Conservation (phyloP, 2,888 invertebrate genomes). For the Ormyrus labotus region DNA sequence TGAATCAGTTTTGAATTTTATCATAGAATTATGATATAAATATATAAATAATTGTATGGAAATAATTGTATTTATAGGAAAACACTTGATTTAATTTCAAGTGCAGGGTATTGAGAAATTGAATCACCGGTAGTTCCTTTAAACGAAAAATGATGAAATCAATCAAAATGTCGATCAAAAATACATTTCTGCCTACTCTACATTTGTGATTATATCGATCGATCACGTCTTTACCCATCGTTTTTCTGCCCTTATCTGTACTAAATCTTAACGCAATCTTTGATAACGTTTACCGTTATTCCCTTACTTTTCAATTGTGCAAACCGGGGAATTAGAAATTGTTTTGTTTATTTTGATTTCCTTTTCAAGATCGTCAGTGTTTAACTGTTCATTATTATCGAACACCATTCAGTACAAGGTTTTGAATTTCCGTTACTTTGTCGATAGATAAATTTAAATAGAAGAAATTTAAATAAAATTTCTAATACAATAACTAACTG, state of each 20-base stretch:
- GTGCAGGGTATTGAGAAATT: too few relatives aligned
- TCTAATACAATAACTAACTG: not conserved
- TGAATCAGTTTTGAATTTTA: too few relatives aligned
- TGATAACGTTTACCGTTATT: too few relatives aligned
- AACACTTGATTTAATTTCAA: too few relatives aligned
- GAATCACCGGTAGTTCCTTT: not conserved
- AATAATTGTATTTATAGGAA: too few relatives aligned
- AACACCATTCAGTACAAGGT: not conserved
- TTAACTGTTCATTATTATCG: too few relatives aligned
- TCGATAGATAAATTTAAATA: not conserved
- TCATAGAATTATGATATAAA: too few relatives aligned
- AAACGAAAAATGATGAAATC: constrained; percentile 22
- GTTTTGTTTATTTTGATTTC: not conserved
- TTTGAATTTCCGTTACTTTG: constrained; percentile 24
- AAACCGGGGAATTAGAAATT: not conserved
- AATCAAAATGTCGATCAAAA: constrained; percentile 32
- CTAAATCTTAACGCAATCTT: not conserved
- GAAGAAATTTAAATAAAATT: not conserved
- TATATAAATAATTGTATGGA: too few relatives aligned
- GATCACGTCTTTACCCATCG: constrained; percentile 10
- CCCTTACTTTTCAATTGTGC: not conserved
- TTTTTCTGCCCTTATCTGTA: constrained; percentile 25
- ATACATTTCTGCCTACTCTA: not conserved
- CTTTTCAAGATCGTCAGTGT: not conserved
- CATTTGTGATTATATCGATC: constrained; percentile 37